A percentile compares a stretch with the other conserved stretches of the same genome.
Evolutionary conservation across 1,140 invertebrate genomes (phyloP).

Genomic region (Plodia interpunctella): DNA sequence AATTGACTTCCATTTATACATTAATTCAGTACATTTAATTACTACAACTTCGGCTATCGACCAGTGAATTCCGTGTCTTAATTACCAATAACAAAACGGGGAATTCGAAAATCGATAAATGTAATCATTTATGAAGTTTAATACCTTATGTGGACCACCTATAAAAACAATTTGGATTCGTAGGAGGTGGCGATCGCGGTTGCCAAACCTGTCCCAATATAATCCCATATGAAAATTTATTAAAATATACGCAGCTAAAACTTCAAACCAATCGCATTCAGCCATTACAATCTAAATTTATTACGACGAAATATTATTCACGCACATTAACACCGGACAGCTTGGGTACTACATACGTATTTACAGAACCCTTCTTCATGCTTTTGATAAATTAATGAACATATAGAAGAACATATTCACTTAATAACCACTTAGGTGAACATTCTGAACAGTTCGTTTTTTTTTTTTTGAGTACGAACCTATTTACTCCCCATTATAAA

Average conservation of each 20-base stretch:
- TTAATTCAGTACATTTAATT: slow-evolving; percentile 1
- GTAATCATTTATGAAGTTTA: slow-evolving; percentile 49
- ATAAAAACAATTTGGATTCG: slow-evolving; percentile 41
- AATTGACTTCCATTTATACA: not conserved
- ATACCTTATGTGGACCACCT: slow-evolving; percentile 41
- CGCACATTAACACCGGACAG: slow-evolving; percentile 59
- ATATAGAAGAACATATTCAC: not conserved
- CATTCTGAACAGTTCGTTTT: too few species aligned
- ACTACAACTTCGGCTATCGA: not conserved
- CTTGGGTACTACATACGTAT: slow-evolving; percentile 37
- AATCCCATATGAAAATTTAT: slow-evolving; percentile 49
- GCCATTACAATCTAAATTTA: slow-evolving; percentile 72
- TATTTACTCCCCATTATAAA: too few species aligned
- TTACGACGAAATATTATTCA: slow-evolving; percentile 74
- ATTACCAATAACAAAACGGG: slow-evolving; percentile 37
- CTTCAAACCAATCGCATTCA: slow-evolving; percentile 64
- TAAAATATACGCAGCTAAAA: slow-evolving; percentile 60
- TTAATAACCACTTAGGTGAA: not conserved
- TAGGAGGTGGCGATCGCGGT: slow-evolving; percentile 57
- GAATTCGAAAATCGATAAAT: slow-evolving; percentile 48
- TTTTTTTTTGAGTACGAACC: too few species aligned
- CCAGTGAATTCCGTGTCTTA: slow-evolving; percentile 17
- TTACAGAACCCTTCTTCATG: slow-evolving; percentile 57
- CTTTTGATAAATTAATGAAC: slow-evolving; percentile 31
- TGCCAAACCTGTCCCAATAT: slow-evolving; percentile 43